Evolutionary conservation across 2,888 invertebrate genomes (phyloP), one percentile per base, ranked within the genome.

Genomic region (Neuroscelio doddi): DNA sequence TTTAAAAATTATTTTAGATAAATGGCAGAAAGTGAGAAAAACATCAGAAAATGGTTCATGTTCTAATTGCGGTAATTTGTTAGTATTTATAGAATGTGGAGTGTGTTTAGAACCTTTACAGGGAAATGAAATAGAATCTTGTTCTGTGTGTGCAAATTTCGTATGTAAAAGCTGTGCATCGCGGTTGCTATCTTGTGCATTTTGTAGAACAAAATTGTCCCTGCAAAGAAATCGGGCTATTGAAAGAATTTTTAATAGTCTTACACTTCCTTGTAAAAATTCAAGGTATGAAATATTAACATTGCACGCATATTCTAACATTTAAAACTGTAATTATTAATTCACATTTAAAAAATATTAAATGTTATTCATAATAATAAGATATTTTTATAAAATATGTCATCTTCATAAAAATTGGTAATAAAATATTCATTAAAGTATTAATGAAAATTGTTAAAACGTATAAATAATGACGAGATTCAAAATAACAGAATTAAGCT

Each of bases 51-150:
- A 2, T 10, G 77, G 78, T 61, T 41, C 32, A 1, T 80, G 79
- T 30, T 32, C 52, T 3, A 79, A 80, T 42, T 80, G 80, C 46
- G 32, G 52, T 4, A 50, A 49, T 17, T 41, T 78, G 10, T 38
- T 36, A 7, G 49, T 29, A 5, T 63, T 74, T 39, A 70, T 70
- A 7, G 78, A 79, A 52, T 80, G 80, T 55, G 66, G 55, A n/a
- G 64, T 80, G 1, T 80, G 80, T 49, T 55, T 75, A 29, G 76
- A 76, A 39, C 68, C 75, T 1, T 58, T 80, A 1, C 78, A 80
- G 26, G 68, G 70, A 4, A 66, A 39, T 1, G 67, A 69, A 8
- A 68, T 80, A 3, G 57, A 56, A 21, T 68, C 75, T 1, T 80
- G 80, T 26, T 47, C 68, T 1, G 57, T 75, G 0, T 80, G 80